phyloP scores from a whole-genome alignment of 2,113 vertebrate species.

The Hemicordylus capensis region DNA sequence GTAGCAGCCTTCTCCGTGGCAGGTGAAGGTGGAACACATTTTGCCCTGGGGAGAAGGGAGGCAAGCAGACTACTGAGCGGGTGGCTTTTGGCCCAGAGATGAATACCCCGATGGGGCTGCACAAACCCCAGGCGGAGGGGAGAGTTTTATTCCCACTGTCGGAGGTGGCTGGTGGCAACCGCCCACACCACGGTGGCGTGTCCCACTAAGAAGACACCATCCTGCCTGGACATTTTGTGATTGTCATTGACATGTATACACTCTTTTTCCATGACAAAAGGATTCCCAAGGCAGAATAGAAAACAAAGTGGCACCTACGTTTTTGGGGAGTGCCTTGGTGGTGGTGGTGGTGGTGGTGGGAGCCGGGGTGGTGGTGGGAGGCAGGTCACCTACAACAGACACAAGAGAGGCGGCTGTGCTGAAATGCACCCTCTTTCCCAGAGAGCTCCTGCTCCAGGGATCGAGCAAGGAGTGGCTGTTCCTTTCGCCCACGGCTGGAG shows the following conservation, averaged over 20 bases:
- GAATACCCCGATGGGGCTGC: background rate
- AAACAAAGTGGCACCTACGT: slow-evolving; percentile 35
- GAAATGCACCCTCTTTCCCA: background rate
- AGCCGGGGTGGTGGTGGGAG: rapidly evolving
- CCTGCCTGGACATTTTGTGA: background rate
- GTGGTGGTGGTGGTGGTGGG: background rate
- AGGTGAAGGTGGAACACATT: slow-evolving; percentile 72
- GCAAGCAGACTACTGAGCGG: background rate
- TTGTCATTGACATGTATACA: no score
- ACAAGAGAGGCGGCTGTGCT: background rate
- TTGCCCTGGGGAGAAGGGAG: slow-evolving; percentile 72
- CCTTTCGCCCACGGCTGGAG: background rate
- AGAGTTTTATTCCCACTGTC: background rate
- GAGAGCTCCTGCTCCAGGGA: background rate
- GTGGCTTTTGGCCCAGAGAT: background rate
- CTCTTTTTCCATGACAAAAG: no score
- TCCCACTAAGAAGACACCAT: background rate
- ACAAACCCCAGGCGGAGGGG: background rate
- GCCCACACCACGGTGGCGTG: background rate
- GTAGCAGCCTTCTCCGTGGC: slow-evolving; percentile 69
- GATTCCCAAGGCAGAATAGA: no score
- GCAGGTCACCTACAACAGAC: slow-evolving; percentile 48
- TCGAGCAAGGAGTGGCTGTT: background rate
- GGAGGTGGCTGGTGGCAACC: background rate
- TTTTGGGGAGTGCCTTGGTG: slow-evolving; percentile 13